Percentiles rank a stretch among this genome's conserved stretches.
Evolutionary conservation across 2,113 vertebrate species (phyloP).

Genomic region (Oenanthe oenanthe): DNA sequence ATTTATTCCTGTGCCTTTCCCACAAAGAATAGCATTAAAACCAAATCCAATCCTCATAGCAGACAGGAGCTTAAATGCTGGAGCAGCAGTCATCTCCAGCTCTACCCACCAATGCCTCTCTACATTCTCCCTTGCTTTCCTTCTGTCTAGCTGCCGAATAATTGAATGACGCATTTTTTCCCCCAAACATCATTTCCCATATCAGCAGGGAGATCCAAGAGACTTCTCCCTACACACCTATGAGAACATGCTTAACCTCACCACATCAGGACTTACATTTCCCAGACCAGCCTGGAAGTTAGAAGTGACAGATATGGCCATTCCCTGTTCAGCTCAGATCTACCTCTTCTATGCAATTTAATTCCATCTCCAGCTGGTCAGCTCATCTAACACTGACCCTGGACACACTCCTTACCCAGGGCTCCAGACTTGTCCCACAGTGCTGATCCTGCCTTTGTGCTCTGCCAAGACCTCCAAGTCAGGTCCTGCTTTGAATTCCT

Average conservation of each 20-base stretch:
- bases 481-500: neutral
- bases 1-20: neutral
- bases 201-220: neutral
- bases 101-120: neutral
- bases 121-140: neutral
- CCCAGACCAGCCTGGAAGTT: neutral
- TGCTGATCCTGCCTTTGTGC: neutral
- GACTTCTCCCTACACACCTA: neutral
- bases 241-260: neutral
- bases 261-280: neutral
- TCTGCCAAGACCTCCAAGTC: neutral
- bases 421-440: neutral
- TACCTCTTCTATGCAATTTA: conserved; percentile 4
- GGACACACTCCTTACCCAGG: neutral
- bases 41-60: neutral
- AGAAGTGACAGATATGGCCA: neutral
- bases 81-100: neutral
- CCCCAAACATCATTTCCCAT: neutral
- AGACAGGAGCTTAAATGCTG: neutral
- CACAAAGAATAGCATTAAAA: neutral
- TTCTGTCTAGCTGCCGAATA: neutral
- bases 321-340: neutral
- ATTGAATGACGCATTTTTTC: fast-evolving
- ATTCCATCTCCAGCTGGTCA: neutral
- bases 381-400: neutral